Percentiles rank a stretch among this genome's conserved stretches.
These are phyloP conservation scores for Alloscopus bannaensis DNA, from an alignment of 2,888 invertebrate genomes.

Conservation along the genomic window DNA sequence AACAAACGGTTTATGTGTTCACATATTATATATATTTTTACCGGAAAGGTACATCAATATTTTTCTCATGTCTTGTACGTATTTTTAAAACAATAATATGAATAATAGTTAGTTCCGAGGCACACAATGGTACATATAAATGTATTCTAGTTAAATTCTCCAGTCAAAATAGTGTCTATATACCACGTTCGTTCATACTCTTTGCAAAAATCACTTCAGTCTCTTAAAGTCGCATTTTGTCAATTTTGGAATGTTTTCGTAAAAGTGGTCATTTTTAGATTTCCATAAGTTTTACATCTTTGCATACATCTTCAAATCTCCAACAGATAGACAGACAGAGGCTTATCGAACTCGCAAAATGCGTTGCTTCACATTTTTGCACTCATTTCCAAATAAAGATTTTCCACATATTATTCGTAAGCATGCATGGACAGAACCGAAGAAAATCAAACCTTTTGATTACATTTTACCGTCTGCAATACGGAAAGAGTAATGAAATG, in stretches of 20 bases:
- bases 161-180: conserved; percentile 3
- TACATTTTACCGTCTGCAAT: background rate
- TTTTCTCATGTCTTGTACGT: background rate
- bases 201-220: conserved; percentile 46
- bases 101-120: conserved; percentile 19
- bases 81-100: conserved; percentile 9
- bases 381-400: background rate
- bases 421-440: background rate
- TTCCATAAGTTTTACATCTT: background rate
- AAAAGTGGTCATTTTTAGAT: background rate
- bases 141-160: conserved; percentile 13
- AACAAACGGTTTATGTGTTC: background rate
- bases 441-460: background rate
- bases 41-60: background rate
- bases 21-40: background rate
- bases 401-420: background rate
- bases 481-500: background rate
- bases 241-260: conserved; percentile 45
- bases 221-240: conserved; percentile 55
- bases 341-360: background rate
- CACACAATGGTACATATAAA: conserved; percentile 47
- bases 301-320: no score
- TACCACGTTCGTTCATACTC: conserved; percentile 31
- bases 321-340: no score
- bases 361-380: background rate